Evolutionary conservation across 2,888 invertebrate species (phyloP), one percentile per base, ranked within the genome.

Genomic region (Bibio marci): DNA sequence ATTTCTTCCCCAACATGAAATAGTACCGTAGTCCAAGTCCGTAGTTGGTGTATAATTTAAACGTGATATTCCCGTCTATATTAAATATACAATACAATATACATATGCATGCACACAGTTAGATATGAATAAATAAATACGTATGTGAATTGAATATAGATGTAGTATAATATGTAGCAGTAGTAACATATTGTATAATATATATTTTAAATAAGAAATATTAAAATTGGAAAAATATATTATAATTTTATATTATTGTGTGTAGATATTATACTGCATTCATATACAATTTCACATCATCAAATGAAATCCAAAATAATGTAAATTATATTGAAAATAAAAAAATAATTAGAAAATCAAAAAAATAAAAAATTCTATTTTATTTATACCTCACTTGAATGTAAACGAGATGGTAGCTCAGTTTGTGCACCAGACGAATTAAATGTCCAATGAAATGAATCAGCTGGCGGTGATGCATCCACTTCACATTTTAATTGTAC

Each of bases 391-490:
- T 63, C 65, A 48, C 58, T 67, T 35, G 63, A 62, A 48, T 63
- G 67, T 38, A 63, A 48, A 51, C 73, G 73, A 39, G 76, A 73
- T 41, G 83, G 74, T 48, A 83, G 69, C 57, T 85, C 80, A 37
- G 78, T 76, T 62, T 82, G 79, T 55, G 85, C 85, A 14, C 86
- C 86, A 43, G 85, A 85, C 59, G 83, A 85, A 67, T 90, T 90
- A 69, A 90, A 87, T 47, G 86, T 86, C 90, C 90, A 90, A 53
- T 83, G 81, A 63, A 87, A 90, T 53, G 78, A 74, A 51, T 79
- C 75, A 41, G 80, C 71, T 8, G 83, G 74, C n/a, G 88, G 88
- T 55, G 87, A 86, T 48, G 88, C 81, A 55, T 87, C 85, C 46
- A 88, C 86, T 46, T 83, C 80, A 58, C 88, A 90, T 55, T 79